These are phyloP conservation scores for Axinella damicornis DNA, from an alignment of 37 sponge, comb jelly and placozoan genomes.

Conservation along the genomic window DNA sequence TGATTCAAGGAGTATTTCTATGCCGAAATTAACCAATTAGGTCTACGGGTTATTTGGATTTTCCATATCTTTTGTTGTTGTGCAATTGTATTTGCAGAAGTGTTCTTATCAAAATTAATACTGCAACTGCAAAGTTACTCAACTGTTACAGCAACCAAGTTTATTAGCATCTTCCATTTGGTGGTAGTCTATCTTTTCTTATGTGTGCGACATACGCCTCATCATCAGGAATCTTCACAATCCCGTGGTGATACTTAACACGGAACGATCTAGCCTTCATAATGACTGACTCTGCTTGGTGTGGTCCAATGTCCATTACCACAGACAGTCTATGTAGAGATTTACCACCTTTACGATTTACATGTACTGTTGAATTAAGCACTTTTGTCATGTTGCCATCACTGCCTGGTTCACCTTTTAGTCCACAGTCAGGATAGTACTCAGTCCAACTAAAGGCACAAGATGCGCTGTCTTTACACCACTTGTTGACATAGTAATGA, in stretches of 20 bases:
- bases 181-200: neutral
- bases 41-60: too few species aligned
- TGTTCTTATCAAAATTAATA: too few species aligned
- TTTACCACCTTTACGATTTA: neutral
- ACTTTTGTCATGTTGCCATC: constrained; percentile 2
- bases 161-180: too few species aligned
- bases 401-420: neutral
- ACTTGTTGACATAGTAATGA: constrained; percentile 1
- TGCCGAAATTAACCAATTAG: too few species aligned
- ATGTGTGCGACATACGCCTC: constrained; percentile 25
- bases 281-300: neutral
- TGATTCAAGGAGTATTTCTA: too few species aligned
- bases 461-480: constrained; percentile 3
- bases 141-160: too few species aligned
- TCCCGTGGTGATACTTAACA: neutral
- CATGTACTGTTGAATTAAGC: neutral
- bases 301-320: neutral
- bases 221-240: neutral
- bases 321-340: neutral
- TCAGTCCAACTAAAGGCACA: constrained; percentile 16
- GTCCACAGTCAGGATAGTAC: constrained; percentile 18
- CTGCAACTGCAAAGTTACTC: too few species aligned
- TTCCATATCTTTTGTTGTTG: too few species aligned
- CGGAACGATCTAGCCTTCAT: neutral
- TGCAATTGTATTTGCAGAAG: too few species aligned